Evolutionary conservation across 1,140 invertebrate species (phyloP).

Genomic region (Cydia amplana): DNA sequence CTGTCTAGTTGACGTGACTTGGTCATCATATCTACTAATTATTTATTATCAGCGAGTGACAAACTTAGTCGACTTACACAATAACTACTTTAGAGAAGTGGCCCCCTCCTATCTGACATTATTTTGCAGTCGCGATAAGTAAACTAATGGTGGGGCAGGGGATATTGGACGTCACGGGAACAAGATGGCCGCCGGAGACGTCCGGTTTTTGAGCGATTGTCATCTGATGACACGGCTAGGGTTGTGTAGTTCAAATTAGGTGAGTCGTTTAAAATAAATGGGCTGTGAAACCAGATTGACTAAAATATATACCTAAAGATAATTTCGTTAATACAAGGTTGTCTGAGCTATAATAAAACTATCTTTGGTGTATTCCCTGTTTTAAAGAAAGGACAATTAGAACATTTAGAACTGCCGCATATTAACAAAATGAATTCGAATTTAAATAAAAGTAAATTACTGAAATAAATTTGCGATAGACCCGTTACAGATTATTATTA

Average conservation of each 20-base stretch:
- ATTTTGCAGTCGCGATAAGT: constrained; percentile 41
- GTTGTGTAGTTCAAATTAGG: constrained; percentile 33
- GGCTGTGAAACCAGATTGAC: neutral
- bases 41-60: neutral
- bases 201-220: constrained; percentile 71
- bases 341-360: no score
- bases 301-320: neutral
- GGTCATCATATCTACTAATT: neutral
- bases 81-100: constrained; percentile 26
- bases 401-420: no score
- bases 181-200: constrained; percentile 41
- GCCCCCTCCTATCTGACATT: neutral
- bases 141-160: constrained; percentile 36
- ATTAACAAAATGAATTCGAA: no score
- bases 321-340: neutral
- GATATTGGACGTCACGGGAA: constrained; percentile 64
- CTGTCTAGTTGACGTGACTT: no score
- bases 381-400: no score
- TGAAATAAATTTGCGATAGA: no score
- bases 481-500: no score
- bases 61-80: neutral
- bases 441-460: no score
- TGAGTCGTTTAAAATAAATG: neutral
- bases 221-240: constrained; percentile 60
- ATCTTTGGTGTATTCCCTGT: no score